phyloP scores from a whole-genome alignment of 2,888 invertebrate genomes.

The Andrena flavipes region DNA sequence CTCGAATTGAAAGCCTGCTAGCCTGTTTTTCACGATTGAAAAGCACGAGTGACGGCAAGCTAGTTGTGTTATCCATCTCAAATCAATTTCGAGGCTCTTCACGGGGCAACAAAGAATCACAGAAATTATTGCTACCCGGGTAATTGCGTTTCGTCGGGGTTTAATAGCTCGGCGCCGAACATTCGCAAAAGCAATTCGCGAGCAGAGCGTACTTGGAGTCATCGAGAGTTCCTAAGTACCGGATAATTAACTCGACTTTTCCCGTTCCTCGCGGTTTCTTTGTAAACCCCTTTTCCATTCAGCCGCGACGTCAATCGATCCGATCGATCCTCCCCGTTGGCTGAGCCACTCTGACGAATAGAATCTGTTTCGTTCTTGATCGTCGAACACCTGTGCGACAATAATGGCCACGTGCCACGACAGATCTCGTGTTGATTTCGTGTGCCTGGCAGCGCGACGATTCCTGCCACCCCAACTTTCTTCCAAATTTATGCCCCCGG shows the following conservation, averaged over 20 bases:
- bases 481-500: constrained; percentile 38
- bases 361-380: constrained; percentile 31
- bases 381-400: constrained; percentile 49
- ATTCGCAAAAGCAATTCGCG: constrained; percentile 46
- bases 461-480: not conserved
- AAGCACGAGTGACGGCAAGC: constrained; percentile 3
- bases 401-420: constrained; percentile 62
- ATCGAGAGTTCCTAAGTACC: constrained; percentile 47
- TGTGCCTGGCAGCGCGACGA: constrained; percentile 21
- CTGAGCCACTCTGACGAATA: not conserved
- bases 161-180: constrained; percentile 38
- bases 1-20: not conserved
- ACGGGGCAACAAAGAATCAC: constrained; percentile 11
- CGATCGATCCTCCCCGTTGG: constrained; percentile 8
- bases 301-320: constrained; percentile 3
- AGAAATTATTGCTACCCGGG: constrained; percentile 35
- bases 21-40: not conserved
- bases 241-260: constrained; percentile 54
- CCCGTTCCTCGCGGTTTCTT: constrained; percentile 40
- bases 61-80: not conserved
- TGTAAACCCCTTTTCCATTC: constrained; percentile 23
- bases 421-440: constrained; percentile 39
- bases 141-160: constrained; percentile 45
- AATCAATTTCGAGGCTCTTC: constrained; percentile 19
- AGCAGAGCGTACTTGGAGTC: constrained; percentile 30